Evolutionary conservation across 2,113 vertebrate genomes (phyloP), one percentile per base, ranked within the genome.

Genomic region (Scytalopus superciliaris): DNA sequence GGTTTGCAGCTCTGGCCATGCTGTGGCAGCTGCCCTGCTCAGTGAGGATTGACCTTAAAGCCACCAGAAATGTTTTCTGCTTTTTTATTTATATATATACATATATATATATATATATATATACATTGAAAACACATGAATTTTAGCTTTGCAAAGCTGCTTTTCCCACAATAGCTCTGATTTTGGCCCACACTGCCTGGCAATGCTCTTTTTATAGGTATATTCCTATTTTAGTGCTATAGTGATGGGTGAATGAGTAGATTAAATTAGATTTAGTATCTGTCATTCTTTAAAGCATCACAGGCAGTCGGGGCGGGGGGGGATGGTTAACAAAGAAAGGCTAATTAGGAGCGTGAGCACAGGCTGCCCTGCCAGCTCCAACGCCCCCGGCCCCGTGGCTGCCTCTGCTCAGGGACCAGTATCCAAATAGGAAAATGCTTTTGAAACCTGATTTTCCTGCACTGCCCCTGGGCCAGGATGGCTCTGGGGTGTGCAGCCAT

Each of bases 161-260:
- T 95, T 94, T 94, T 93, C 86, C 93, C 80, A 81, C 89, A 93
- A 73, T 92, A 94, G 86, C 94, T 77, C 64, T 69, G 75, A 95
- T 95, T 97, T 78, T 47, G 84, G 94, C 94, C 94, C 73, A 86
- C 94, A 39, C 91, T 95, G 95, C 93, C 93, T 97, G 91, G 91
- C 49, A 68, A 53, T 84, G 89, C 90, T 94, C 93, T 90, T 95
- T 96, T 97, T 95, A 96, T 95, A 96, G 92, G 96, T 94, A 69
- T 84, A 78, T 96, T 92, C 94, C 88, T 91, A 93, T 96, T 97
- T 97, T 95, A 94, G 83, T 83, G 16, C 87, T 45, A 4, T 70
- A 79, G 94, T 74, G 94, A 96, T 94, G 96, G 93, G 92, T 82
- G 93, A 96, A 88, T 68, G 95, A 89, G 81, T 92, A 79, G 94